Evolutionary conservation across 2,113 vertebrate species (phyloP).

Genomic region (Malurus elegans): DNA sequence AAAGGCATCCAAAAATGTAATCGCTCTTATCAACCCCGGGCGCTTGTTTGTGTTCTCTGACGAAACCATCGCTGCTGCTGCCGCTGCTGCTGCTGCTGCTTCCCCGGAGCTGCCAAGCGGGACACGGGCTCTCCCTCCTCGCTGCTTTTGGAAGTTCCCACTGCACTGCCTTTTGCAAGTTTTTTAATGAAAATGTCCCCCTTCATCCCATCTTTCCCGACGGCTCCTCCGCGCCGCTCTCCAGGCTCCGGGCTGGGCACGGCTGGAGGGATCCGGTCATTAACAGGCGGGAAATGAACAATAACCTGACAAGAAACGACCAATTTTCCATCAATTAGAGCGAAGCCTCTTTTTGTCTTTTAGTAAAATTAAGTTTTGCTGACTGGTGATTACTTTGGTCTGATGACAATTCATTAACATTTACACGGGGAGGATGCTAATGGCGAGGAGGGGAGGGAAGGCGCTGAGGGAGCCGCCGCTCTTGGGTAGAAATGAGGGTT

Average conservation of each 20-base stretch:
- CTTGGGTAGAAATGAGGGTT: fast-evolving
- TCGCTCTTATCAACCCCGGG: fast-evolving
- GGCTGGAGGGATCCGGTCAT: constrained; percentile 50
- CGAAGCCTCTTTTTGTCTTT: constrained; percentile 23
- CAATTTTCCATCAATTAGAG: constrained; percentile 70
- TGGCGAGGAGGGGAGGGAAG: background rate
- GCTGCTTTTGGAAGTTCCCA: background rate
- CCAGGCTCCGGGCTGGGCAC: background rate
- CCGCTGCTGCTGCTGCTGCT: background rate
- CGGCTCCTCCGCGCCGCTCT: background rate
- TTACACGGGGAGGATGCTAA: background rate
- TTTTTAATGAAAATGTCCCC: background rate
- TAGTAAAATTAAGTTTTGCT: constrained; percentile 55
- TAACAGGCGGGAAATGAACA: constrained; percentile 64
- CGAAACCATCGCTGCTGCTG: background rate
- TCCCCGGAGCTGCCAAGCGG: background rate
- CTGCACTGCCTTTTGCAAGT: background rate
- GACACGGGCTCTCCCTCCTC: background rate
- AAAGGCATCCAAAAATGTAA: background rate
- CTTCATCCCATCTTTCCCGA: background rate
- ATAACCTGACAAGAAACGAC: constrained; percentile 59
- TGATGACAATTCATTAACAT: constrained; percentile 49
- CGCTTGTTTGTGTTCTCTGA: background rate
- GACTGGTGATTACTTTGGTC: constrained; percentile 44
- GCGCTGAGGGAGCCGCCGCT: fast-evolving